A percentile compares a stretch with the other conserved stretches of the same genome.
Conservation (phyloP, 2,113 vertebrate species). For the Myodes glareolus region DNA sequence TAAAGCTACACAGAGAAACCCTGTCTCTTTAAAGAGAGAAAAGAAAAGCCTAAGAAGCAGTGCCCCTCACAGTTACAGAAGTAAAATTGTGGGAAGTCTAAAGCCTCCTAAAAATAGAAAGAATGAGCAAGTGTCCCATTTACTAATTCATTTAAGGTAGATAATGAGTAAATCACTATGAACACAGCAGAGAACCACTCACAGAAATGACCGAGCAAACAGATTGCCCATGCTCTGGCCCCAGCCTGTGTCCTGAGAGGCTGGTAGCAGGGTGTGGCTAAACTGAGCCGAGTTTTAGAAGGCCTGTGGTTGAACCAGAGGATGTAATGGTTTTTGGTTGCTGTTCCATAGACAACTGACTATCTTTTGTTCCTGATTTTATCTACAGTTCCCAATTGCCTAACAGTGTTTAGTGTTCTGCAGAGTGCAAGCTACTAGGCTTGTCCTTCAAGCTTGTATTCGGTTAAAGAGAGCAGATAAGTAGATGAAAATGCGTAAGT, state of each 20-base stretch:
- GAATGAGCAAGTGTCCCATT: background rate
- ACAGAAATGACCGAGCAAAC: background rate
- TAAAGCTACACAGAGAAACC: too few relatives aligned
- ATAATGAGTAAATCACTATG: background rate
- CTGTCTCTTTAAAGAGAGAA: background rate
- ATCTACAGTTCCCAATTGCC: background rate
- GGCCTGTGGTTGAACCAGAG: background rate
- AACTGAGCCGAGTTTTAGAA: background rate
- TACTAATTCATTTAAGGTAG: background rate
- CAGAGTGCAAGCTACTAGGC: background rate
- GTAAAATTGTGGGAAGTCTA: background rate
- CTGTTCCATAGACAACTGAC: background rate
- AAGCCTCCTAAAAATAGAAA: background rate
- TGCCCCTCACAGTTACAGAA: background rate
- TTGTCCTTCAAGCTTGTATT: background rate
- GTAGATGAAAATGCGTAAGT: background rate
- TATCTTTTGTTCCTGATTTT: background rate
- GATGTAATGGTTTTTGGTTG: background rate
- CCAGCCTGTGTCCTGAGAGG: background rate
- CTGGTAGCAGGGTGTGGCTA: background rate
- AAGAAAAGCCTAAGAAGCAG: background rate
- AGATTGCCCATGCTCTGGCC: background rate
- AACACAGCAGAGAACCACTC: background rate
- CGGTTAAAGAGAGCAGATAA: background rate
- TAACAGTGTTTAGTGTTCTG: background rate